A percentile compares a stretch with the other conserved stretches of the same genome.
phyloP scores from a whole-genome alignment of 92 coral and sea anemone species.

The Scolanthus callimorphus region DNA sequence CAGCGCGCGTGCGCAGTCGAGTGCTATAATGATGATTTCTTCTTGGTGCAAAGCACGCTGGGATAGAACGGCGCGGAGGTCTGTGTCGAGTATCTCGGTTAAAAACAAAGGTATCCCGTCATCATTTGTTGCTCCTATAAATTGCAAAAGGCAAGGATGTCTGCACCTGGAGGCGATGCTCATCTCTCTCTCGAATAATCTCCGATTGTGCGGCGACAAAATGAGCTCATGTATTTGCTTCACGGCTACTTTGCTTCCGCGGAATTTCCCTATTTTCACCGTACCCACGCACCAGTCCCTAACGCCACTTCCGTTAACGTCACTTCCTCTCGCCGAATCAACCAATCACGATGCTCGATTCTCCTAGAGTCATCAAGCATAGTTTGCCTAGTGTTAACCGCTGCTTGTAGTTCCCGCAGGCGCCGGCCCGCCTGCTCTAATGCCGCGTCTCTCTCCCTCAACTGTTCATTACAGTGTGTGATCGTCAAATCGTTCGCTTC shows the following conservation, averaged over 20 bases:
- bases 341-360: slow-evolving; percentile 98
- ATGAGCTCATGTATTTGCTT: slow-evolving; percentile 90
- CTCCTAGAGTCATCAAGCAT: slow-evolving; percentile 78
- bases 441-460: slow-evolving; percentile 36
- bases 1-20: slow-evolving; percentile 78
- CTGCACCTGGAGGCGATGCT: slow-evolving; percentile 95
- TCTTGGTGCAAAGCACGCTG: slow-evolving; percentile 89
- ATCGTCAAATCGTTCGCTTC: slow-evolving; percentile 13
- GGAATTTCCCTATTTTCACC: slow-evolving; percentile 87
- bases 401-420: slow-evolving; percentile 52
- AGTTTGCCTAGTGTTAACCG: slow-evolving; percentile 61
- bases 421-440: slow-evolving; percentile 38
- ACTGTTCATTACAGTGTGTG: slow-evolving; percentile 16
- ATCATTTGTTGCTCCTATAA: slow-evolving; percentile 95
- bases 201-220: slow-evolving; percentile 92
- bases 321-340: slow-evolving; percentile 86
- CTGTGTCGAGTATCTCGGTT: slow-evolving; percentile 88
- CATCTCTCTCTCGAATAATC: slow-evolving; percentile 96
- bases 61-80: slow-evolving; percentile 64
- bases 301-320: slow-evolving; percentile 53
- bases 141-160: slow-evolving; percentile 88
- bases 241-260: slow-evolving; percentile 84
- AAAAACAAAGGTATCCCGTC: slow-evolving; percentile 83
- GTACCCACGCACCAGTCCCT: slow-evolving; percentile 96
- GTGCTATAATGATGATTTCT: slow-evolving; percentile 67